A percentile compares a stretch with the other conserved stretches of the same genome.
Evolutionary conservation across 2,113 vertebrate genomes (phyloP).

Genomic region (Asarcornis scutulata): DNA sequence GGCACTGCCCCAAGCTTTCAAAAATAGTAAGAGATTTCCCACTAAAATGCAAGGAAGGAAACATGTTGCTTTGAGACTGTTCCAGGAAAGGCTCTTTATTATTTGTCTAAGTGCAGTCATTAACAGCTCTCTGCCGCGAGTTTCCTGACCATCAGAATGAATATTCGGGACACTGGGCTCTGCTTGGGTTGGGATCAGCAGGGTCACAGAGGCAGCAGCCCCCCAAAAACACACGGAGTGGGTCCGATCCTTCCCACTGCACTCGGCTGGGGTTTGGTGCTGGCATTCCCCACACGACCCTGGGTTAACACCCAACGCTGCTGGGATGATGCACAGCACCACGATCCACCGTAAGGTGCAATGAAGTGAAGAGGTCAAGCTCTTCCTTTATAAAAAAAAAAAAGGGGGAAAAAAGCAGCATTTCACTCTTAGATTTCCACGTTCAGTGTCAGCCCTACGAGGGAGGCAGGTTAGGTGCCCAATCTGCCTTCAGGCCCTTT

Average conservation of each 20-base stretch:
- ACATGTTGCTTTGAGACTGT: background rate
- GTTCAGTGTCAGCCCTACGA: accelerated
- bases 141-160: background rate
- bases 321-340: accelerated
- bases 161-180: accelerated
- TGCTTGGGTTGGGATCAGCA: accelerated
- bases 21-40: background rate
- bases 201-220: background rate
- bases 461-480: background rate
- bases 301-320: accelerated
- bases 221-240: accelerated
- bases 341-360: accelerated
- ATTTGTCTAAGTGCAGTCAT: background rate
- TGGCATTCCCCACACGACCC: accelerated
- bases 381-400: background rate
- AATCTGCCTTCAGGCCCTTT: background rate
- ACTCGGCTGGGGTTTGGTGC: accelerated
- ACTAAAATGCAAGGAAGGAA: conserved; percentile 64
- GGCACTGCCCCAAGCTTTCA: background rate
- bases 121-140: background rate
- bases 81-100: conserved; percentile 47
- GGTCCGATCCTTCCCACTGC: background rate
- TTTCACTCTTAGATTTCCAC: background rate
- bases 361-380: accelerated
- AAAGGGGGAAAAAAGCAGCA: accelerated